Conservation (phyloP, 2,113 vertebrate genomes). For the Psephotus haematonotus region DNA sequence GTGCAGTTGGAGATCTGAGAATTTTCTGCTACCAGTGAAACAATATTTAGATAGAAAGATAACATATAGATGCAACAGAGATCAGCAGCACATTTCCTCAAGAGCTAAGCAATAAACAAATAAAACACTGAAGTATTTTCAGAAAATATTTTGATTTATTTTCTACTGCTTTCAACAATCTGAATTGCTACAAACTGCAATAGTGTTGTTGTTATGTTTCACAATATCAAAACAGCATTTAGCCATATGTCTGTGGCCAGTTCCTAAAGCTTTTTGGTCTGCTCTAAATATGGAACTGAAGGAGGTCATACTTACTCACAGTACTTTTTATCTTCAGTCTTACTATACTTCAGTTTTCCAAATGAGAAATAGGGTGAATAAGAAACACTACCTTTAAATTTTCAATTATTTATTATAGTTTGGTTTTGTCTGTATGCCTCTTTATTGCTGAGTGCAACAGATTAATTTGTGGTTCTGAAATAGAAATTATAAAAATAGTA, state of each 20-base stretch:
- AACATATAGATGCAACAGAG: background rate
- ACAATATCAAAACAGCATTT: background rate
- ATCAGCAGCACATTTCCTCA: background rate
- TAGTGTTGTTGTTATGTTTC: background rate
- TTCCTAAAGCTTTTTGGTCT: background rate
- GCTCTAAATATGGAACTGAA: background rate
- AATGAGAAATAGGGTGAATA: background rate
- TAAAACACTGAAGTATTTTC: background rate
- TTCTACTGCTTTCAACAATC: background rate
- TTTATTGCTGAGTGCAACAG: background rate
- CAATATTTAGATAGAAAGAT: background rate
- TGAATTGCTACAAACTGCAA: background rate
- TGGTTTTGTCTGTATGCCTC: background rate
- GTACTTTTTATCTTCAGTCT: background rate
- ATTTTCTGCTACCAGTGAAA: background rate
- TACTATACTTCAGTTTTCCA: background rate
- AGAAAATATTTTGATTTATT: background rate
- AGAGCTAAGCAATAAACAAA: background rate
- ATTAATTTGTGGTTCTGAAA: background rate
- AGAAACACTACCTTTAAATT: background rate
- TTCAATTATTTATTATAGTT: background rate
- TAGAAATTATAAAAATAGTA: background rate
- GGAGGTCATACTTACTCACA: background rate
- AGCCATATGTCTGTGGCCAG: background rate
- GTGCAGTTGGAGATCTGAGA: background rate